phyloP scores from a whole-genome alignment of 2,113 vertebrate genomes.

The Glareola pratincola region DNA sequence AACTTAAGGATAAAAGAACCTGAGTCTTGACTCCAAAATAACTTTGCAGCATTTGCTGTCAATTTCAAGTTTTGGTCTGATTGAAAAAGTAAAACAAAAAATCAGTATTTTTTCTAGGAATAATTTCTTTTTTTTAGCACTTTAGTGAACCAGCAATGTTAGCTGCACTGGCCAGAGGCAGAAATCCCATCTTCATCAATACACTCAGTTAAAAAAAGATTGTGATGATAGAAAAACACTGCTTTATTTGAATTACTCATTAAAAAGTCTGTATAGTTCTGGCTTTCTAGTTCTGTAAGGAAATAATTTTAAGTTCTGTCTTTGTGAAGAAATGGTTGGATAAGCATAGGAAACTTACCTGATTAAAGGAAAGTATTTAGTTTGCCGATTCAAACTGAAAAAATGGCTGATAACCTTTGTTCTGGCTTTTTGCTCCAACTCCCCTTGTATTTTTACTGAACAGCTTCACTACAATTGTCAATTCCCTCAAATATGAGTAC shows the following conservation, averaged over 20 bases:
- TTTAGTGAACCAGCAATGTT: not conserved
- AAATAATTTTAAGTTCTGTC: not conserved
- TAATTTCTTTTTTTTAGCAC: not conserved
- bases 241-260: not conserved
- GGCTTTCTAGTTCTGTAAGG: not conserved
- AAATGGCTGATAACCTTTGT: not conserved
- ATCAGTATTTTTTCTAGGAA: not conserved
- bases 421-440: not conserved
- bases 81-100: not conserved
- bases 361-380: not conserved
- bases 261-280: not conserved
- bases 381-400: not conserved
- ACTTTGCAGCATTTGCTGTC: not conserved
- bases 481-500: not conserved
- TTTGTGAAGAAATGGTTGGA: not conserved
- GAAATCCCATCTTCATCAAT: not conserved
- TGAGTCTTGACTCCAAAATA: not conserved
- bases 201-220: not conserved
- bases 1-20: not conserved
- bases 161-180: not conserved
- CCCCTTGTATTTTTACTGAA: not conserved
- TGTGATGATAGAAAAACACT: not conserved
- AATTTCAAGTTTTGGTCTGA: not conserved
- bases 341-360: not conserved
- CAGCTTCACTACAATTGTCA: not conserved